Evolutionary conservation across 2,797 vertebrate genomes (phyloP).

Genomic region (Rhinogobio ventralis): DNA sequence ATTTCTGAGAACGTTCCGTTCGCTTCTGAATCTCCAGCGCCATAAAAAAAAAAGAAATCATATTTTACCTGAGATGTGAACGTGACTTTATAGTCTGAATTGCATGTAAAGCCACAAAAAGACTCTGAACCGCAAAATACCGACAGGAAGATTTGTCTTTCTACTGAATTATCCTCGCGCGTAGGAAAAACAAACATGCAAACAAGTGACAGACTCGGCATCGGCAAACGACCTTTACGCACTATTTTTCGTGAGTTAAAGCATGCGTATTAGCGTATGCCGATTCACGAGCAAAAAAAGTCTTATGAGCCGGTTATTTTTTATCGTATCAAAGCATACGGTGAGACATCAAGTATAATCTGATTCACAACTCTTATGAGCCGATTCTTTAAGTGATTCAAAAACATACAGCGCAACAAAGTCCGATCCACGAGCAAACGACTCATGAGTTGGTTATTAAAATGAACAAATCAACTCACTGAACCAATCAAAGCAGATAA

Average conservation of each 20-base stretch:
- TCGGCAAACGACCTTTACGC: neutral
- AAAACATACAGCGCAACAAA: neutral
- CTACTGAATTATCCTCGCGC: neutral
- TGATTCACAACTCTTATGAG: neutral
- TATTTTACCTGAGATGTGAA: neutral
- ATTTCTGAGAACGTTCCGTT: neutral
- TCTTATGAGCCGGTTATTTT: neutral
- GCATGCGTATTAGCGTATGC: no score
- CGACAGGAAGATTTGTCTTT: neutral
- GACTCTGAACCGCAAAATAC: neutral
- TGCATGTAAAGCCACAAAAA: neutral
- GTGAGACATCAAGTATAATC: neutral
- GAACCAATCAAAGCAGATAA: neutral
- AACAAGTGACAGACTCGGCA: neutral
- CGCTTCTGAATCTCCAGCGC: neutral
- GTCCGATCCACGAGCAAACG: neutral
- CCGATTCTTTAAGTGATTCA: neutral
- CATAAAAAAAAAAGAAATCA: neutral
- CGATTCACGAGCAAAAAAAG: no score
- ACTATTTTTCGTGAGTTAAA: no score
- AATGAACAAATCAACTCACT: neutral
- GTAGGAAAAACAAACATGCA: neutral
- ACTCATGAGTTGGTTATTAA: neutral
- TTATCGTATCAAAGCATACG: neutral
- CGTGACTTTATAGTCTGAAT: neutral